These are phyloP conservation scores for Acheta domesticus DNA, from an alignment of 2,888 invertebrate genomes.

Conservation along the genomic window DNA sequence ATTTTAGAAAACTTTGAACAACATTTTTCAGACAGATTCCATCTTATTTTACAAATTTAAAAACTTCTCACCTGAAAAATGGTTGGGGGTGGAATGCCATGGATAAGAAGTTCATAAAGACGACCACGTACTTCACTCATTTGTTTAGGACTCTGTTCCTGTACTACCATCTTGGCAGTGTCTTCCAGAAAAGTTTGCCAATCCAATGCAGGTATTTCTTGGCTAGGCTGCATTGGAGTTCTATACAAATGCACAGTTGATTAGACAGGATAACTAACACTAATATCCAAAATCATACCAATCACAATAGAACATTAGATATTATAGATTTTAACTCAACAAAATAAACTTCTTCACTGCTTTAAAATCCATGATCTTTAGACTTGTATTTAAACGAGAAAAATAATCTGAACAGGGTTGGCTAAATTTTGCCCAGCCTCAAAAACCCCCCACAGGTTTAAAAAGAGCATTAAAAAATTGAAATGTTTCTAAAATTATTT, in stretches of 20 bases:
- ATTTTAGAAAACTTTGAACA: neutral
- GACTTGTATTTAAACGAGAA: too few species aligned
- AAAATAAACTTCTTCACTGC: too few species aligned
- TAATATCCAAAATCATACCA: neutral
- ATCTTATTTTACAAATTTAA: neutral
- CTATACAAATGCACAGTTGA: constrained; percentile 44
- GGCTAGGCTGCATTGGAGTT: constrained; percentile 76
- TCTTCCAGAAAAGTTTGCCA: constrained; percentile 87
- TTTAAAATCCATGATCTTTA: too few species aligned
- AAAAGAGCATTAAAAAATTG: too few species aligned
- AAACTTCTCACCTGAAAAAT: constrained; percentile 69
- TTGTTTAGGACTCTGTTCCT: constrained; percentile 82
- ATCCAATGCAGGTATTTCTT: constrained; percentile 82
- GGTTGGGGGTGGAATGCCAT: constrained; percentile 88
- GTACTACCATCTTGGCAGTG: constrained; percentile 80
- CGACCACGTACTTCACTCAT: constrained; percentile 80
- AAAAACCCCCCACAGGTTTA: too few species aligned
- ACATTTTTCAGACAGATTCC: neutral
- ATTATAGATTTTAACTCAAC: too few species aligned
- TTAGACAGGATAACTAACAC: too few species aligned
- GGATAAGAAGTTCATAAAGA: constrained; percentile 88
- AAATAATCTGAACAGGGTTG: too few species aligned
- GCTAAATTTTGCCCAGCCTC: too few species aligned
- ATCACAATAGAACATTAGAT: neutral
- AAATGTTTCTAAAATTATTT: too few species aligned